Base-by-base conservation (phyloP, 2,797 vertebrate genomes). In the Gorsachius magnificus region DNA sequence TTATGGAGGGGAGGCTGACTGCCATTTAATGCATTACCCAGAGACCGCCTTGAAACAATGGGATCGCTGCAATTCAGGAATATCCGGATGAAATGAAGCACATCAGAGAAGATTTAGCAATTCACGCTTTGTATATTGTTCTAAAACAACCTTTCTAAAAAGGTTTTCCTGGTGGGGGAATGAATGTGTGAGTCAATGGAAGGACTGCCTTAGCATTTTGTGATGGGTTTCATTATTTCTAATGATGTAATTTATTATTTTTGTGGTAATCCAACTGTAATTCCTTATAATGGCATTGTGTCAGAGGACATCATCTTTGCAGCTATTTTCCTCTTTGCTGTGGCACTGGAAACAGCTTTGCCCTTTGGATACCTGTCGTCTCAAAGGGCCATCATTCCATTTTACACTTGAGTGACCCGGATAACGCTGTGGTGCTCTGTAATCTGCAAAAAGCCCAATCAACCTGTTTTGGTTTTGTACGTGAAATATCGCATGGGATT, bases 171-270 rank as follows among this genome's bases (percentile, higher is more conserved):
- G 83, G 24, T 13, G 41, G 14, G 11, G 26, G 33, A 10, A 2
- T 68, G 45, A 35, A 48, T 68, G 36, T 63, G 18, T 76, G 58
- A 26, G 58, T 16, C 3, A 16, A 13, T 77, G 83, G 58, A 65
- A 78, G 65, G 66, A 50, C n/a, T 9, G 1, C 79, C 21, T 84
- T 72, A 77, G 63, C 21, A 9, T 60, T 93, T 13, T 10, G 57
- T 65, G 70, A 24, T 60, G 8, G 74, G 66, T 45, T 89, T 58
- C 72, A 28, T 87, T 84, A 57, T 82, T 87, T 60, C 74, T 65
- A 81, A 50, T 90, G 83, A 78, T 25, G 43, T 53, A 60, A 51
- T 95, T 89, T 72, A 95, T 87, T 92, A 92, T 94, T 95, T 57
- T 83, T 84, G 64, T 25, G n/a, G 51, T 89, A 41, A 95, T 89